phyloP scores from a whole-genome alignment of 2,888 invertebrate genomes.

The Celastrina argiolus region DNA sequence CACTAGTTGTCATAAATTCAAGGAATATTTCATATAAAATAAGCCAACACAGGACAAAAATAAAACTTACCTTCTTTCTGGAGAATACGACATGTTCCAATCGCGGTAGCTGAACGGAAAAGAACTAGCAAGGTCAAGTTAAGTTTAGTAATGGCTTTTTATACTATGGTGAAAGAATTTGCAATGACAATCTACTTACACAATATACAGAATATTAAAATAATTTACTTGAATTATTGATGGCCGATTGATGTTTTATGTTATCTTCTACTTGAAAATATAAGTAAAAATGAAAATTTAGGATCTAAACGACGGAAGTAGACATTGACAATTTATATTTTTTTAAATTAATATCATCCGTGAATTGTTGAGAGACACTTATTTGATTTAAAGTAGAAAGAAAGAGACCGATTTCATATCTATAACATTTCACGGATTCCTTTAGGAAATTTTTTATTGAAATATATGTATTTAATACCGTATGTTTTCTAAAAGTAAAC shows the following conservation, averaged over 20 bases:
- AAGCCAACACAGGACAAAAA: constrained; percentile 47
- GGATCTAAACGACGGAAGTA: constrained; percentile 63
- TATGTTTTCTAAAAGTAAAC: too few species aligned
- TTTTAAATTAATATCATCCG: background rate
- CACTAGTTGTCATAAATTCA: constrained; percentile 27
- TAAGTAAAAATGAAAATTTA: constrained; percentile 49
- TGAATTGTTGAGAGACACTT: constrained; percentile 7
- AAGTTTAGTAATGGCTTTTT: constrained; percentile 68
- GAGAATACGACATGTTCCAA: constrained; percentile 90
- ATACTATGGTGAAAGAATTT: constrained; percentile 35
- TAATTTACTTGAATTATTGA: constrained; percentile 41
- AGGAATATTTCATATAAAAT: constrained; percentile 41
- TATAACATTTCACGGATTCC: background rate
- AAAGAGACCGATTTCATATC: background rate
- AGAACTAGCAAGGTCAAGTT: constrained; percentile 79
- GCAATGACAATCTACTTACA: background rate
- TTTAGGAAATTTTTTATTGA: too few species aligned
- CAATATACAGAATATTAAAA: constrained; percentile 42
- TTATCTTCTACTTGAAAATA: constrained; percentile 40
- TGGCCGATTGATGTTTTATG: constrained; percentile 37
- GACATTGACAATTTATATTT: constrained; percentile 41
- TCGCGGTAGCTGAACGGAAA: constrained; percentile 87
- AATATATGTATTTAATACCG: too few species aligned
- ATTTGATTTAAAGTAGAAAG: background rate
- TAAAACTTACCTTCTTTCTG: constrained; percentile 87